phyloP scores from a whole-genome alignment of 2,113 vertebrate genomes.

The Hippocampus guttulatus region DNA sequence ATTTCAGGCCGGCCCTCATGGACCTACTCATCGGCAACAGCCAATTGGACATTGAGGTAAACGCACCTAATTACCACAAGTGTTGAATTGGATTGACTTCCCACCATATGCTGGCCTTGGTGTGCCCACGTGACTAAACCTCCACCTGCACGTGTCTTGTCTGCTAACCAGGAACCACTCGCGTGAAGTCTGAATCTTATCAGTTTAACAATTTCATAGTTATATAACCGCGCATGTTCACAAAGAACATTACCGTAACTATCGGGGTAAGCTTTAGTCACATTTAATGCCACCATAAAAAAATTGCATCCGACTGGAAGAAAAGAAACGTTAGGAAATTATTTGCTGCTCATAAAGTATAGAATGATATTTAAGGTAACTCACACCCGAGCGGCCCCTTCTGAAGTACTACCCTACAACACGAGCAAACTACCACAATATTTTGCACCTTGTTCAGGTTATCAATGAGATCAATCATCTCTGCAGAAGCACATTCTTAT shows the following conservation, averaged over 20 bases:
- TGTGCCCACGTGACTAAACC: not conserved
- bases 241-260: not conserved
- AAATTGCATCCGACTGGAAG: not conserved
- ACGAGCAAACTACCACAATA: too few relatives aligned
- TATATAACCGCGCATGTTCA: not conserved
- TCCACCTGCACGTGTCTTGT: not conserved
- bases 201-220: not conserved
- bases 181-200: not conserved
- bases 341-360: not conserved
- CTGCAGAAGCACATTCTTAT: too few relatives aligned
- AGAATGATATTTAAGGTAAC: not conserved
- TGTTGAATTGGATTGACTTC: not conserved
- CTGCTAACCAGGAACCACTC: not conserved
- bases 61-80: not conserved
- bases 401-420: not conserved
- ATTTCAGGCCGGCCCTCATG: too few relatives aligned
- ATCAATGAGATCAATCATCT: too few relatives aligned
- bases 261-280: not conserved
- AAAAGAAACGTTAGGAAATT: too few relatives aligned
- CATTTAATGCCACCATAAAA: not conserved
- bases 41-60: not conserved
- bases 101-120: not conserved
- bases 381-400: not conserved
- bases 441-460: too few relatives aligned
- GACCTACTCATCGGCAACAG: too few relatives aligned